Evolutionary conservation across 2,797 vertebrate species (phyloP), one percentile per base, ranked within the genome.

Genomic region (Paguma larvata): DNA sequence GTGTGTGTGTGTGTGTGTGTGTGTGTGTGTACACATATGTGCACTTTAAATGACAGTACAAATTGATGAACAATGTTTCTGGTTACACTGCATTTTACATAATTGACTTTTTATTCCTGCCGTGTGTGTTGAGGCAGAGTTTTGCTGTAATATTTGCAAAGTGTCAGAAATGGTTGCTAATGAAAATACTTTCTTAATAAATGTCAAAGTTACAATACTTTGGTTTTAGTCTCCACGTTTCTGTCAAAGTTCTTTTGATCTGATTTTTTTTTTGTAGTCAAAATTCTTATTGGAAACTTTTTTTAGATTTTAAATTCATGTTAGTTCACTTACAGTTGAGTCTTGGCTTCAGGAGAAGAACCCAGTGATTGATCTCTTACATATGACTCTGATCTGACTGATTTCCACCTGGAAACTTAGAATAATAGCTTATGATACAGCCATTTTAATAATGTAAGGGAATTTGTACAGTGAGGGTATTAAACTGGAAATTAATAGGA

Each of bases 111-210:
- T 93, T 82, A 82, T n/a, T 92, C n/a, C 75, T 79, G 75, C 46
- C 23, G 6, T 96, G 44, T 87, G 63, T 89, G 70, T 88, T 82
- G 93, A 56, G 62, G 53, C 93, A 90, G 62, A 75, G 18, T 94
- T 97, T 97, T 95, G 48, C 73, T 63, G 6, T 90, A 92, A 72
- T 53, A 79, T 79, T 94, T 80, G 56, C 34, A 80, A 77, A 97
- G 32, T 63, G 46, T 93, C 41, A 65, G 89, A 73, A 94, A 44
- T 83, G 30, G n/a, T 89, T 86, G 89, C 53, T 73, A 46, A 95
- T 83, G 30, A 62, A 86, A 65, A 21, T 97, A 67, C 51, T 85
- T 97, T 92, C 56, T 94, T 90, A 97, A 96, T 97, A 97, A 97
- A 96, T 91, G 53, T 95, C 68, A 59, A 63, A 96, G 21, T 62